phyloP scores from a whole-genome alignment of 2,888 invertebrate genomes.

The Campaea margaritaria region DNA sequence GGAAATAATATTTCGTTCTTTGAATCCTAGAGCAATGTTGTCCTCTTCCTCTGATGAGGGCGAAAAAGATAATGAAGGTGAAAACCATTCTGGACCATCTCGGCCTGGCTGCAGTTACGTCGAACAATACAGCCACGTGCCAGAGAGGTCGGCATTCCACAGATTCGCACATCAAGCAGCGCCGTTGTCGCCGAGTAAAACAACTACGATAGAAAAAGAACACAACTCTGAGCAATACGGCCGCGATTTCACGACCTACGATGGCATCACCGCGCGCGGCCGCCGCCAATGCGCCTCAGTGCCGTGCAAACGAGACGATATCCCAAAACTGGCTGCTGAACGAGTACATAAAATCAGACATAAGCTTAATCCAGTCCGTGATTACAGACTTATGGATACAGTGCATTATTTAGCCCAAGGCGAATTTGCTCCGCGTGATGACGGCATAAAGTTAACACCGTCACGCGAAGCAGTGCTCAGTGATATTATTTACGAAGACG shows the following conservation, averaged over 20 bases:
- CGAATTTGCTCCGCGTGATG: constrained; percentile 80
- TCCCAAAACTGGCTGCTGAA: constrained; percentile 73
- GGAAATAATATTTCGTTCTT: constrained; percentile 73
- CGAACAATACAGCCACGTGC: constrained; percentile 77
- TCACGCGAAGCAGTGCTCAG: constrained; percentile 80
- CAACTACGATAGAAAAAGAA: constrained; percentile 73
- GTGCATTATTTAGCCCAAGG: constrained; percentile 82
- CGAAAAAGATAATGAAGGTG: constrained; percentile 51
- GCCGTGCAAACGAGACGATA: constrained; percentile 72
- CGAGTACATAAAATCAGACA: constrained; percentile 77
- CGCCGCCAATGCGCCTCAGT: constrained; percentile 76
- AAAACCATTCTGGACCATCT: constrained; percentile 50
- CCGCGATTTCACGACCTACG: constrained; percentile 77
- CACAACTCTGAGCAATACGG: constrained; percentile 80
- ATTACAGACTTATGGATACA: constrained; percentile 80
- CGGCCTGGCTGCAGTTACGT: constrained; percentile 75
- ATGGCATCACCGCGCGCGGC: constrained; percentile 76
- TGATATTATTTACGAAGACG: constrained; percentile 81
- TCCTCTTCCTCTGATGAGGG: constrained; percentile 75
- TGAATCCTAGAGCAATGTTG: constrained; percentile 63
- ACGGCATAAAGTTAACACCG: constrained; percentile 78
- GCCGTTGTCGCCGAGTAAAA: constrained; percentile 69
- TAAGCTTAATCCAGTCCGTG: constrained; percentile 77
- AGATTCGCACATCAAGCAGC: constrained; percentile 68
- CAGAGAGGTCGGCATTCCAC: constrained; percentile 79